Evolutionary conservation across 2,113 vertebrate species (phyloP), one percentile per base, ranked within the genome.

Genomic region (Lepus americanus): DNA sequence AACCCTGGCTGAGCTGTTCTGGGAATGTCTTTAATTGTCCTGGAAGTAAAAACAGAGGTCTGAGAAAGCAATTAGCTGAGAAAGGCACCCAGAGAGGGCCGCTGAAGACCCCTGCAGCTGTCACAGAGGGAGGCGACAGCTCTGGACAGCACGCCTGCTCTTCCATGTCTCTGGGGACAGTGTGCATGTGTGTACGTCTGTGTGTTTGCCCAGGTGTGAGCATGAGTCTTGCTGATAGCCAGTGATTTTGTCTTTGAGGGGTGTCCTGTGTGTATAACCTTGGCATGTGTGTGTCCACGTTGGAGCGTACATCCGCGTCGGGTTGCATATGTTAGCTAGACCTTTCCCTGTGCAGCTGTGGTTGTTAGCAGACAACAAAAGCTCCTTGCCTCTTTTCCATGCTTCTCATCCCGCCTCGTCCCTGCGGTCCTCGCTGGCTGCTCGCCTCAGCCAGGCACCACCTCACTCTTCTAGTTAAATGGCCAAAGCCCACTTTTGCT

Each of bases 221-320:
- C 22, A 11, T 31, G 22, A 67, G 63, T 33, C 81, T 93, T 59
- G 49, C 69, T 49, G 69, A 25, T 91, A 96, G 78, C 67, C 88
- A 92, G 86, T 55, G 94, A 69, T 80, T 92, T 80, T 94, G 90
- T 73, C 85, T 88, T 70, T 88, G 72, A 81, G 78, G 73, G 25
- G 11, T 33, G 4, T 23, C 1, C 3, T 78, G 59, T 89, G 80
- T 88, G 72, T 51, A 23, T 89, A 84, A 84, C 76, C 90, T 72
- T 77, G 39, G 69, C 16, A 29, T 59, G 13, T 59, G 7, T 77
- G 33, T 74, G 44, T 74, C 36, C 63, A 14, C 27, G 23, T 53
- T 73, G 29, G 73, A 87, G 61, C 27, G 67, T 67, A 84, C 2
- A 3, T 13, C 3, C 0, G 3, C 49, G 74, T 90, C 86, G 70